Evolutionary conservation across 2,797 vertebrate species (phyloP).

Genomic region (Buceros bicornis): DNA sequence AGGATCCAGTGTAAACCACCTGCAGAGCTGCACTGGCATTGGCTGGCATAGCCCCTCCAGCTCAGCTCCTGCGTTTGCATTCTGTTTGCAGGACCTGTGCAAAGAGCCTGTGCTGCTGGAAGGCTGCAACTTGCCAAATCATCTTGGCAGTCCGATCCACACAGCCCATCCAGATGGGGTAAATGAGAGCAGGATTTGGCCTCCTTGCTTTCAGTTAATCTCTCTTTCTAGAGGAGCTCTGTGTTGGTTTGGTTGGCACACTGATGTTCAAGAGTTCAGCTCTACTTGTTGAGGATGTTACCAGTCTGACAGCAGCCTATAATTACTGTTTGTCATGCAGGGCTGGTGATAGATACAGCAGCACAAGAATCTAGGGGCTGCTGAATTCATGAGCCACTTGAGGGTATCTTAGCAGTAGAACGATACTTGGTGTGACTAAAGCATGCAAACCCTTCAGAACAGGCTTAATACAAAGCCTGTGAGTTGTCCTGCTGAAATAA

Average conservation of each 20-base stretch:
- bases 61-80: not conserved
- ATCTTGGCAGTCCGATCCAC: not conserved
- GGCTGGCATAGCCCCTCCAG: not conserved
- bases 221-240: not conserved
- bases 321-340: not conserved
- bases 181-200: conserved; percentile 7
- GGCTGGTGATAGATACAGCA: not conserved
- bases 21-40: not conserved
- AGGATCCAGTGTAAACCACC: not conserved
- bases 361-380: not conserved
- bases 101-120: not conserved
- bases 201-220: not conserved
- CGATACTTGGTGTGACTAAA: not conserved
- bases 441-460: not conserved
- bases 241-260: not conserved
- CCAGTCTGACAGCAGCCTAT: not conserved
- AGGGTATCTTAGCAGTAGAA: not conserved
- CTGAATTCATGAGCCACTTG: not conserved
- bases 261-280: not conserved
- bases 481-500: not conserved
- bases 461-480: not conserved
- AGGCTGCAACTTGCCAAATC: not conserved
- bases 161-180: not conserved
- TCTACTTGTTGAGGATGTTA: not conserved
- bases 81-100: not conserved